Conservation (phyloP, 1,140 invertebrate species). For the Dendrolimus punctatus region DNA sequence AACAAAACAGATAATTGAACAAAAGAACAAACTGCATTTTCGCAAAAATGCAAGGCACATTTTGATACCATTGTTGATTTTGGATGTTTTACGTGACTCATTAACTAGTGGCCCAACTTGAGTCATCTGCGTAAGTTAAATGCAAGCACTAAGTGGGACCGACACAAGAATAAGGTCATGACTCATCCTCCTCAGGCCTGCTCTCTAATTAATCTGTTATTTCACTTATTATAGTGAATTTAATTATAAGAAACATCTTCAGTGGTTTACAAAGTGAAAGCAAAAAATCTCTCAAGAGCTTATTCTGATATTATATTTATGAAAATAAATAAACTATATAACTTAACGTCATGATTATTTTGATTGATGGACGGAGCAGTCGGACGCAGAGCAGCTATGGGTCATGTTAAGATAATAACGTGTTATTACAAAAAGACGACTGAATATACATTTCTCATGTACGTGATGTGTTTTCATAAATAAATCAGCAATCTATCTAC, state of each 20-base stretch:
- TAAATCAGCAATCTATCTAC: too few relatives aligned
- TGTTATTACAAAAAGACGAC: conserved; percentile 21
- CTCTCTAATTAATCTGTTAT: conserved; percentile 13
- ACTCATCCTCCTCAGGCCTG: conserved; percentile 32
- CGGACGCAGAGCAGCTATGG: conserved; percentile 9
- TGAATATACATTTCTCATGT: too few relatives aligned
- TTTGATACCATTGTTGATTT: conserved; percentile 6
- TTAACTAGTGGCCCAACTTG: conserved; percentile 36
- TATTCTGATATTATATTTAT: too few relatives aligned
- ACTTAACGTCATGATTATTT: conserved; percentile 1
- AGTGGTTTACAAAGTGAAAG: background rate
- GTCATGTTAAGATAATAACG: conserved; percentile 25
- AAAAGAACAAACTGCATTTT: too few relatives aligned
- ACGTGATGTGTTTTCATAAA: too few relatives aligned
- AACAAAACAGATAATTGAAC: too few relatives aligned
- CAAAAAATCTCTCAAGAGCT: too few relatives aligned
- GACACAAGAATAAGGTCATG: conserved; percentile 38
- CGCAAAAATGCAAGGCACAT: too few relatives aligned
- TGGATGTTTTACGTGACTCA: conserved; percentile 41
- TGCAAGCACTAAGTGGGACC: conserved; percentile 10
- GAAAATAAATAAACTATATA: background rate
- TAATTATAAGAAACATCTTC: background rate
- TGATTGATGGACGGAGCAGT: conserved; percentile 29
- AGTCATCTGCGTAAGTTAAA: conserved; percentile 44
- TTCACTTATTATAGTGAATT: too few relatives aligned